These are phyloP conservation scores for Holothuria scabra DNA, from an alignment of 53 echinoderm and acorn worm species.

Conservation along the genomic window DNA sequence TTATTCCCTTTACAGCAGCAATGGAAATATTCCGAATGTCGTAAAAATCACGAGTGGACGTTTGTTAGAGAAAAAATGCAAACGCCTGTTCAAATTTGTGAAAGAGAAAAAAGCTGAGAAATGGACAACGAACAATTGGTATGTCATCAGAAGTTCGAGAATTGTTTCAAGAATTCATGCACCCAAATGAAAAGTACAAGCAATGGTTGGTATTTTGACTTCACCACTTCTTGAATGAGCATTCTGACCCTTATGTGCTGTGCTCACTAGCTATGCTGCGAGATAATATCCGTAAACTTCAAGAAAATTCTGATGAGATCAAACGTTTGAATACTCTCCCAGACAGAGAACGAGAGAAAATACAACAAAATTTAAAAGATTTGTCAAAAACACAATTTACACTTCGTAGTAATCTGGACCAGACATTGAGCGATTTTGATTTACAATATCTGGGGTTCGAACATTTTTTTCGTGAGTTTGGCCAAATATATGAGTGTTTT, in stretches of 20 bases:
- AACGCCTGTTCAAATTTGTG: not conserved
- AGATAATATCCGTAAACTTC: not conserved
- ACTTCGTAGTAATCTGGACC: not conserved
- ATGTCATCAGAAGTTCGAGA: not conserved
- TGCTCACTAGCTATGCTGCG: too few relatives aligned
- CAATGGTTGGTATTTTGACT: conserved; percentile 7
- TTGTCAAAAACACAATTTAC: not conserved
- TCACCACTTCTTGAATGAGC: not conserved
- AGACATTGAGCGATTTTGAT: not conserved
- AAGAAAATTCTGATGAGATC: not conserved
- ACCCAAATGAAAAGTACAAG: not conserved
- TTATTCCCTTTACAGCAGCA: not conserved
- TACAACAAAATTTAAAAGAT: not conserved
- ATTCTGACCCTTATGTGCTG: too few relatives aligned
- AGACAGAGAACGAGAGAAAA: not conserved
- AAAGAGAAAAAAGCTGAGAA: not conserved
- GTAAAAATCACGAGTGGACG: not conserved
- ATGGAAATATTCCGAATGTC: not conserved
- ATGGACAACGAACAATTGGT: conserved; percentile 1
- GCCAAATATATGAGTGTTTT: conserved; percentile 37
- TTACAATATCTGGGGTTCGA: conserved; percentile 10
- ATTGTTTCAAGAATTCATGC: not conserved
- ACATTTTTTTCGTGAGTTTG: conserved; percentile 35
- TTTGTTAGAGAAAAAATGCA: too few relatives aligned
- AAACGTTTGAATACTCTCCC: not conserved